A percentile compares a stretch with the other conserved stretches of the same genome.
Conservation (phyloP, 2,113 vertebrate species). For the Ondatra zibethicus region DNA sequence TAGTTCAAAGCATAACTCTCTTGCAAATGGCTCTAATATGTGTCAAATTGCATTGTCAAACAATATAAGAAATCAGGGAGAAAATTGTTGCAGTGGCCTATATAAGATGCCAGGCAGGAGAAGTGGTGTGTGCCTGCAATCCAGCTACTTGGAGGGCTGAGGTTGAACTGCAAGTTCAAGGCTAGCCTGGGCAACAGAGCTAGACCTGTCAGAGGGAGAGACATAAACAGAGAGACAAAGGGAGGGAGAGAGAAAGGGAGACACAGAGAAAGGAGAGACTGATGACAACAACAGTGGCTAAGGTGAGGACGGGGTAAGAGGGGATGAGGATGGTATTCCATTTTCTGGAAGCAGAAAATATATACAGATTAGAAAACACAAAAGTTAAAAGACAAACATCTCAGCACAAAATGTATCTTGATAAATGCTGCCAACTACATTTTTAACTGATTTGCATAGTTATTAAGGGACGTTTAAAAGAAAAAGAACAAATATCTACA, state of each 20-base stretch:
- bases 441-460: background rate
- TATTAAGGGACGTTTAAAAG: background rate
- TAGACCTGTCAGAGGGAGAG: too few species aligned
- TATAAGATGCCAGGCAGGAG: background rate
- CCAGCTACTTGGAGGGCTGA: background rate
- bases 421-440: background rate
- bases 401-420: conserved; percentile 30
- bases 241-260: background rate
- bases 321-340: background rate
- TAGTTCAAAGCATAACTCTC: background rate
- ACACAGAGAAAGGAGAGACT: background rate
- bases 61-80: background rate
- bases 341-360: conserved; percentile 1
- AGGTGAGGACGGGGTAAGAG: background rate
- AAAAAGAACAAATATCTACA: background rate
- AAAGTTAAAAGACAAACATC: background rate
- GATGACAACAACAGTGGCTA: background rate
- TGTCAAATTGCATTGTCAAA: background rate
- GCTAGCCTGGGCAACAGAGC: background rate
- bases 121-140: background rate
- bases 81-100: background rate
- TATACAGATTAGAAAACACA: background rate
- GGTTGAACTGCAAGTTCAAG: background rate
- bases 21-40: background rate
- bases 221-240: background rate